Base-by-base conservation (phyloP, 2,888 invertebrate genomes). In the Nymphalis polychloros region DNA sequence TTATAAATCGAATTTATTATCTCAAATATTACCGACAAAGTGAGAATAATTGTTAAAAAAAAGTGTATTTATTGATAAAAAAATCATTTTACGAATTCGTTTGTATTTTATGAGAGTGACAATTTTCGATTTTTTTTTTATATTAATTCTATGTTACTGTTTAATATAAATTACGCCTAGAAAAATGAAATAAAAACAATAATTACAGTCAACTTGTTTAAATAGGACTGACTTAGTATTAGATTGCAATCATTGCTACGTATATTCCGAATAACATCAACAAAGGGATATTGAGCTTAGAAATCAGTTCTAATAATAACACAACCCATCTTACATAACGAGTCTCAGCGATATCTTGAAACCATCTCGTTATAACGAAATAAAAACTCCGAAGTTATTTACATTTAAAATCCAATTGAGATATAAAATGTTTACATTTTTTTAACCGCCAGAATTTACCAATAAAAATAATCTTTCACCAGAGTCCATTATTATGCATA, bases 401-500 rank as follows among this genome's bases (percentile, higher is more conserved):
- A 64, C 63, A 41, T 50, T 70, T 60, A 66, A 72, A 73, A 73
- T 64, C 63, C 59, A 62, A 61, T 67, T 64, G 64, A 62, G 62
- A 69, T 55, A 68, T 74, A 69, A 70, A 73, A 67, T 74, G 73
- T 72, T 74, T 72, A 74, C 73, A 70, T 70, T 73, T 74, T 55
- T 73, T 73, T 63, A 73, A 70, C 73, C 72, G 63, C 71, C 71
- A 69, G 72, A 74, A 74, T 73, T 74, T 70, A 70, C 74, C 70
- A 72, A 70, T 76, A 77, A 77, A 77, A 77, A 77, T 73, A 71
- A 73, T 74, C 75, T 72, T 70, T 73, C 74, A 74, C 73, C 77
- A 74, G 73, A 75, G 74, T 74, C 75, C 78, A 78, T 78, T 78
- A 78, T 78, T 77, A 79, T 79, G 78, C 78, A 80, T 79, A 79